Evolutionary conservation across 2,797 vertebrate species (phyloP).

Genomic region (Prunella strophiata): DNA sequence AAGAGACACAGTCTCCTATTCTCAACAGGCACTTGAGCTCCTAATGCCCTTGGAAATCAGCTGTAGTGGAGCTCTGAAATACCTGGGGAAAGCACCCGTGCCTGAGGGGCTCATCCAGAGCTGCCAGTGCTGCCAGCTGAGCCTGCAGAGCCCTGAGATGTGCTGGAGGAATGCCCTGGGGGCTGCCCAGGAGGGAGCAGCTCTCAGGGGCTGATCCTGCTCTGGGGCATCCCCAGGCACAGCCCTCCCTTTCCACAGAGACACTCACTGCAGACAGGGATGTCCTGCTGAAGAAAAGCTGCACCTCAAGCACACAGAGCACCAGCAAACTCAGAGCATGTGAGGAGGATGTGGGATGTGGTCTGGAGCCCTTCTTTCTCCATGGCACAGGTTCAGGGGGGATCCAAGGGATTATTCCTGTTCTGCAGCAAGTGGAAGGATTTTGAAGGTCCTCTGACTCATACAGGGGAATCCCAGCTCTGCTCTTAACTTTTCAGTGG

Average conservation of each 20-base stretch:
- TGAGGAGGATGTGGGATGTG: neutral
- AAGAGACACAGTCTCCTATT: neutral
- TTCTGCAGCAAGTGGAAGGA: neutral
- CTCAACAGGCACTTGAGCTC: constrained; percentile 17
- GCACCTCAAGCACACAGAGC: neutral
- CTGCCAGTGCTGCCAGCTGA: neutral
- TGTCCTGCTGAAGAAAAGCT: neutral
- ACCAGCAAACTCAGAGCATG: neutral
- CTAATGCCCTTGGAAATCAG: neutral
- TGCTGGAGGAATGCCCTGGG: fast-evolving
- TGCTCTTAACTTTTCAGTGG: neutral
- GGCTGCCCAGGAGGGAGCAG: too few relatives aligned
- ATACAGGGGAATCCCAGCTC: neutral
- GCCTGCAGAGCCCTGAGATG: neutral
- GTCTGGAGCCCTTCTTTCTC: neutral
- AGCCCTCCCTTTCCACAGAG: neutral
- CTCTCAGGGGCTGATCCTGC: neutral
- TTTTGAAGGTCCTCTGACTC: neutral
- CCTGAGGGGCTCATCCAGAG: neutral
- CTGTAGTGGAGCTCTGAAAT: neutral
- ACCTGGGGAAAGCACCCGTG: neutral
- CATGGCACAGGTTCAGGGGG: fast-evolving
- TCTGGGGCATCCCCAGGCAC: neutral
- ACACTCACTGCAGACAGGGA: neutral
- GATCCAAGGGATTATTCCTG: neutral